Evolutionary conservation across 2,113 vertebrate species (phyloP), one percentile per base, ranked within the genome.

Genomic region (Peromyscus polionotus): DNA sequence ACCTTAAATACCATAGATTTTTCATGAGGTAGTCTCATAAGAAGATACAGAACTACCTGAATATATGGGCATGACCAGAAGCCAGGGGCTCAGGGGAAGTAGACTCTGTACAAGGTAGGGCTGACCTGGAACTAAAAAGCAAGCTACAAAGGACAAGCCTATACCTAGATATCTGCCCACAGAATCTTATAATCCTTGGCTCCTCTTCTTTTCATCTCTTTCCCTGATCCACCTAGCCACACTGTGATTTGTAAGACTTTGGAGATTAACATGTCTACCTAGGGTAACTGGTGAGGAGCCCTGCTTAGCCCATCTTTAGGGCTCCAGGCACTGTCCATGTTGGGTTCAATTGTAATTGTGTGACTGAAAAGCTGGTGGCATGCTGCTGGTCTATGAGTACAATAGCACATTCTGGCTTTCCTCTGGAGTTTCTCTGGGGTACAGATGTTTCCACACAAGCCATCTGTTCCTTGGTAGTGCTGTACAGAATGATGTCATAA

Each of bases 361-460:
- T 45, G 97, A 83, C 5, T 12, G 36, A 73, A 81, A 72, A 81
- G 68, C 6, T 33, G 57, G 86, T 67, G 54, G 72, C 85, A 79
- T 0, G 48, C 0, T 2, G 81, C 42, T 24, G 1, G 0, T 72
- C 76, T 1, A 8, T 80, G 92, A 90, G 42, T n/a, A 39, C 75
- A 51, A 36, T 42, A 57, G 65, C 2, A 33, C 83, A 70, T 93
- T 84, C 94, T 17, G 76, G 76, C 24, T 94, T 93, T 80, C 19
- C 90, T 80, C 88, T 16, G 77, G 91, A 94, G 80, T 48, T 92
- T 89, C 93, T 96, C 39, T 10, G 57, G 94, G 91, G 63, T 79
- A 77, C 97, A 97, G 95, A 91, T 94, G 91, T 96, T 97, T 91
- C 84, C 75, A 94, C 61, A 48, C 63, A 73, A 63, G 84, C 96